Evolutionary conservation across 2,888 invertebrate species (phyloP).

Genomic region (Chalcis sispes): DNA sequence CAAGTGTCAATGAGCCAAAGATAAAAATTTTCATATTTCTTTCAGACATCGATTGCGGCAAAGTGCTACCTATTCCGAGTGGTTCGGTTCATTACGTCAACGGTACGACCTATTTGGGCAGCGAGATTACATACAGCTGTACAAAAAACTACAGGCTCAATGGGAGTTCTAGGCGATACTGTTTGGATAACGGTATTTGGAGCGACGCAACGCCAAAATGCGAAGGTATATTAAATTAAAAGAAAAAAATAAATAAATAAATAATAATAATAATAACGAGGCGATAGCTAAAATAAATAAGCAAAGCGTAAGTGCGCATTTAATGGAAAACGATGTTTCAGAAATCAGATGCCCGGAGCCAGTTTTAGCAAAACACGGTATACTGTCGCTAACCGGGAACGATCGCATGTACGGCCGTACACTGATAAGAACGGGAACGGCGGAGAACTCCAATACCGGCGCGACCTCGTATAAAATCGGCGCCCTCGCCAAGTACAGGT

Average conservation of each 20-base stretch:
- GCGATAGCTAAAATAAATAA: slow-evolving; percentile 1
- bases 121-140: slow-evolving; percentile 88
- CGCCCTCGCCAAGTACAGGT: slow-evolving; percentile 90
- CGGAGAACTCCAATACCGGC: slow-evolving; percentile 81
- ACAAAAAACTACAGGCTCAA: slow-evolving; percentile 87
- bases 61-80: slow-evolving; percentile 86
- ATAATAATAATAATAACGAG: not conserved
- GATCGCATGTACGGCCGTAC: slow-evolving; percentile 93
- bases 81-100: slow-evolving; percentile 87
- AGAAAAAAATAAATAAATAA: too few relatives aligned
- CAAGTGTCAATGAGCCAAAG: not conserved
- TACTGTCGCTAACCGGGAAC: slow-evolving; percentile 92
- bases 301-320: not conserved
- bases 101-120: slow-evolving; percentile 88
- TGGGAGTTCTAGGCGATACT: slow-evolving; percentile 84
- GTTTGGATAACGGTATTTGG: slow-evolving; percentile 88
- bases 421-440: slow-evolving; percentile 82
- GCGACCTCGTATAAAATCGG: slow-evolving; percentile 91
- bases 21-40: not conserved
- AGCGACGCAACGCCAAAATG: slow-evolving; percentile 90
- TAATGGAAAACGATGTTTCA: slow-evolving; percentile 69
- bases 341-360: slow-evolving; percentile 94
- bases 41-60: slow-evolving; percentile 91
- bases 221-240: slow-evolving; percentile 86
- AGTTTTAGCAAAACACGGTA: slow-evolving; percentile 87